Evolutionary conservation across 2,113 vertebrate genomes (phyloP).

Genomic region (Heliornis fulica): DNA sequence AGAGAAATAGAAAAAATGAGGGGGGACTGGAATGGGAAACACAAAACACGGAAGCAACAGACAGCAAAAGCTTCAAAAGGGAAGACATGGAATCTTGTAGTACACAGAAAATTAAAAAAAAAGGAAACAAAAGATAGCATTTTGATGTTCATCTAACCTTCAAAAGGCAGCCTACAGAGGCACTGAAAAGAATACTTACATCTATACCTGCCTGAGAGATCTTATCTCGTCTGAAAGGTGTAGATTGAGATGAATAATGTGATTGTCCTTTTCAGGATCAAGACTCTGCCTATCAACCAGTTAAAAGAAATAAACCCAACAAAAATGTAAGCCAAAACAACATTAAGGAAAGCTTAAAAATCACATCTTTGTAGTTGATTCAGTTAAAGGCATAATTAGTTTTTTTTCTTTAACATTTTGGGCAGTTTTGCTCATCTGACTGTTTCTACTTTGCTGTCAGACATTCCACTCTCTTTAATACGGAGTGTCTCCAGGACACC

Average conservation of each 20-base stretch:
- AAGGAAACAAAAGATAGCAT: conserved; percentile 63
- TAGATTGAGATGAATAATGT: conserved; percentile 51
- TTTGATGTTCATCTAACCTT: conserved; percentile 60
- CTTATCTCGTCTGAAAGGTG: conserved; percentile 25
- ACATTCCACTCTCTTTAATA: background rate
- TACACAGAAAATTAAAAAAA: conserved; percentile 41
- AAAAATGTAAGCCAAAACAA: background rate
- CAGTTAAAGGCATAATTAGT: background rate
- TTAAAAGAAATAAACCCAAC: background rate
- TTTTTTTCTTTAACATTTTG: background rate
- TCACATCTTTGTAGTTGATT: background rate
- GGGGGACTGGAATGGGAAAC: background rate
- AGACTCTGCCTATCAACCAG: background rate
- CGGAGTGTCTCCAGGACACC: background rate
- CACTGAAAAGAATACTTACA: background rate
- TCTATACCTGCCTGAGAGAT: conserved; percentile 14
- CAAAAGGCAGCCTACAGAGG: conserved; percentile 51
- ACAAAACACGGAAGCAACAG: conserved; percentile 16
- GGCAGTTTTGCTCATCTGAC: background rate
- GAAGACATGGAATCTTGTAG: background rate
- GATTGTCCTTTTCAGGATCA: background rate
- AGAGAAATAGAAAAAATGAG: conserved; percentile 37
- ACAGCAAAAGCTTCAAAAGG: conserved; percentile 34
- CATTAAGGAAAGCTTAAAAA: background rate
- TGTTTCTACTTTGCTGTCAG: background rate